Conservation (phyloP, 1,140 invertebrate genomes). For the Drosophila serrata region DNA sequence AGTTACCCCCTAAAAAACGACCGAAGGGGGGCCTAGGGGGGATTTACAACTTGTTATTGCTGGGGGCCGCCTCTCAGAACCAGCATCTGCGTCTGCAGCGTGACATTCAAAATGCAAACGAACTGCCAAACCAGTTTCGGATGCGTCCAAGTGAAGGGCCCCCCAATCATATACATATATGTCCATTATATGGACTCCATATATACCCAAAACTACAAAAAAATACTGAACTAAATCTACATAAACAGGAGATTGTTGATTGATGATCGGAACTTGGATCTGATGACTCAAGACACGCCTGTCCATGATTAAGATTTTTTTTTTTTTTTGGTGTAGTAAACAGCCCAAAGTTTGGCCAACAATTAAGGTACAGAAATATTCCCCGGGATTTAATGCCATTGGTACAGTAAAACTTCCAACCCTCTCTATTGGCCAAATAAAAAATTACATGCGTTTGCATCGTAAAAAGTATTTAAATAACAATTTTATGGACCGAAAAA, state of each 20-base stretch:
- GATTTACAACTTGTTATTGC: conserved; percentile 52
- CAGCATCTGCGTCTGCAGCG: conserved; percentile 42
- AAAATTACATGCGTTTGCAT: background rate
- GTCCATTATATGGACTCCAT: background rate
- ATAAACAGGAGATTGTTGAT: conserved; percentile 52
- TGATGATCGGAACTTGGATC: conserved; percentile 38
- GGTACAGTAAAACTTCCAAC: conserved; percentile 24
- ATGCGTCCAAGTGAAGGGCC: conserved; percentile 56
- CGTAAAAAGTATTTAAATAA: conserved; percentile 1
- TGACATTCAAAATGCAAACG: conserved; percentile 65
- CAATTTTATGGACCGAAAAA: background rate
- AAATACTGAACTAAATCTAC: conserved; percentile 2
- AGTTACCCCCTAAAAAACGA: background rate
- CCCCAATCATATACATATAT: background rate
- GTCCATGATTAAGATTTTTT: conserved; percentile 2
- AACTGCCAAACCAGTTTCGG: conserved; percentile 52
- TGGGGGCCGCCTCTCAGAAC: conserved; percentile 43
- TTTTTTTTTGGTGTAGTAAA: background rate
- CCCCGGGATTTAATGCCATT: conserved; percentile 46
- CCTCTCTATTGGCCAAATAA: background rate
- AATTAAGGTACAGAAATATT: conserved; percentile 45
- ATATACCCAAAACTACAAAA: background rate
- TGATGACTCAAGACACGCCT: conserved; percentile 21
- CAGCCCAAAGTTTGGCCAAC: conserved; percentile 25
- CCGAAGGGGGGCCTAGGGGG: background rate